These are phyloP conservation scores for Saccostrea cuccullata DNA, from an alignment of 1,140 invertebrate genomes.

Conservation along the genomic window DNA sequence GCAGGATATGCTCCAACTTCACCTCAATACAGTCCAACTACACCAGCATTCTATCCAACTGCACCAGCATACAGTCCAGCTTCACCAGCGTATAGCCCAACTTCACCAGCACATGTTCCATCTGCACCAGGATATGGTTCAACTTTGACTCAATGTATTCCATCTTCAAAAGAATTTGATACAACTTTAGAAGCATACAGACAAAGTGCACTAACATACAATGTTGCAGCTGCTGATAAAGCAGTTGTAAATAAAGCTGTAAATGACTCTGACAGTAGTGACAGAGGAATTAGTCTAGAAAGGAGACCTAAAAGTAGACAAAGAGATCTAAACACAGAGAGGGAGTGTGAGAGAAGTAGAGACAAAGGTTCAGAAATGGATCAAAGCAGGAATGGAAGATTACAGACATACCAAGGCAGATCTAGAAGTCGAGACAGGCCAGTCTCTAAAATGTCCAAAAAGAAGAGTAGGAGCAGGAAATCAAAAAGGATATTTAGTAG, in stretches of 20 bases:
- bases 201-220: neutral
- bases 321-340: neutral
- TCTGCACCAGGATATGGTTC: neutral
- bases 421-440: neutral
- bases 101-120: neutral
- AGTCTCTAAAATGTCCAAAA: too few species aligned
- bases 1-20: neutral
- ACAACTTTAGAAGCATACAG: neutral
- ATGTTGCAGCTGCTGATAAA: too few species aligned
- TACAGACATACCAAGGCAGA: neutral
- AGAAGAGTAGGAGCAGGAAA: neutral
- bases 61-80: constrained; percentile 8
- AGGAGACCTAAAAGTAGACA: neutral
- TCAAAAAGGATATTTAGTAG: neutral
- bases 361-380: neutral
- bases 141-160: neutral
- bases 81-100: neutral
- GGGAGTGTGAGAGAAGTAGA: neutral
- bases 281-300: neutral
- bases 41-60: constrained; percentile 15
- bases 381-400: neutral
- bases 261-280: neutral
- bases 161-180: neutral
- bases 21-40: constrained; percentile 25
- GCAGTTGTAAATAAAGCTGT: neutral